Evolutionary conservation across 2,797 vertebrate genomes (phyloP).

Genomic region (Bradypus variegatus): DNA sequence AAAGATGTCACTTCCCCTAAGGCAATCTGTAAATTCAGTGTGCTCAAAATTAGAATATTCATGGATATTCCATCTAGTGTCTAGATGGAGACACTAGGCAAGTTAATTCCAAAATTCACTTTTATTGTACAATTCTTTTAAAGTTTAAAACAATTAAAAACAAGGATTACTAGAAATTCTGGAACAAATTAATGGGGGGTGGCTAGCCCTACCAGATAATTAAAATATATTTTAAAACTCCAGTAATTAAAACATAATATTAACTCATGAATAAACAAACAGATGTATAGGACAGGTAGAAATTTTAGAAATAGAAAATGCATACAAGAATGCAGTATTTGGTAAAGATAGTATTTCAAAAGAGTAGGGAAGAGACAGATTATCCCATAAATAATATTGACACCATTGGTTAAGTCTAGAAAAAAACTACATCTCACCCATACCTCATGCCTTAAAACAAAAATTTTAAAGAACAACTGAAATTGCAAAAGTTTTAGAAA

Average conservation of each 20-base stretch:
- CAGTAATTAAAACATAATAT: not conserved
- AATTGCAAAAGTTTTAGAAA: not conserved
- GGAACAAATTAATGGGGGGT: not conserved
- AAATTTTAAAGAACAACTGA: not conserved
- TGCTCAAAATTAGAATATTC: too few species aligned
- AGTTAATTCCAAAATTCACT: not conserved
- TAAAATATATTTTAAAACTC: not conserved
- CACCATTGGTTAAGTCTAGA: not conserved
- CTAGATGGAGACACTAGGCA: not conserved
- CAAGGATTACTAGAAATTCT: not conserved
- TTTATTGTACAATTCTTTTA: not conserved
- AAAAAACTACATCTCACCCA: not conserved
- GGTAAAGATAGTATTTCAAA: not conserved
- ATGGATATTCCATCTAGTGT: too few species aligned
- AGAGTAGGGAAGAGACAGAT: not conserved
- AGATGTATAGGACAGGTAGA: not conserved
- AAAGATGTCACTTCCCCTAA: too few species aligned
- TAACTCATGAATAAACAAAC: not conserved
- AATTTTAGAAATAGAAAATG: not conserved
- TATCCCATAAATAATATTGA: not conserved
- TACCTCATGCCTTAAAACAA: not conserved
- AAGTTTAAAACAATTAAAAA: not conserved
- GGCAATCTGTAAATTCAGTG: too few species aligned
- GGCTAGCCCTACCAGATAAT: not conserved
- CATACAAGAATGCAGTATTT: not conserved